Base-by-base conservation (phyloP, 2,797 vertebrate genomes). In the Enteromius anoplus region DNA sequence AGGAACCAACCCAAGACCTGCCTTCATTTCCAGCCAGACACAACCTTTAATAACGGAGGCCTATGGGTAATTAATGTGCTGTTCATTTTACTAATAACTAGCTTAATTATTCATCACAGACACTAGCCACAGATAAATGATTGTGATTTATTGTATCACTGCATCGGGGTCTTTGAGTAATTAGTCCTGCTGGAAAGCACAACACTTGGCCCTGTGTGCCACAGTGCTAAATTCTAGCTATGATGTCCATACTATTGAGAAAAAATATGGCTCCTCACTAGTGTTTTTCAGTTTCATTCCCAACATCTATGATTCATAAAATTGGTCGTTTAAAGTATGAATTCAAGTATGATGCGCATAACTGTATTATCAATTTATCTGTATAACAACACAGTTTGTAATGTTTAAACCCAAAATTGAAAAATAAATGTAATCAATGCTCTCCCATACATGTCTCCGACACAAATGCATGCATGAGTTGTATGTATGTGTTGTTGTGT, bases 81-180 rank as follows among this genome's bases (percentile, higher is more conserved):
- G 86, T 87, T 89, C 82, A 83, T 87, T 84, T 88, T 83, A 45
- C 60, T 23, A 55, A 84, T 60, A 88, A 85, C 85, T 86, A 87
- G 86, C 87, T 87, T 86, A 79, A 78, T 69, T 71, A 80, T 86
- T 81, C 70, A 79, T 83, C 81, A 76, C 81, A 83, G 81, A 76
- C 81, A 83, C 72, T 83, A 85, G 65, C 76, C 68, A 45, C 68
- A 81, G 82, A 75, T 71, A 85, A 86, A 83, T 45, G 37, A 79
- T 47, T 34, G 71, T 85, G 85, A 84, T 85, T 83, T 81, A 85
- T 73, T 81, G 80, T 60, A 55, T 83, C 73, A 80, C 40, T 80
- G 71, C 76, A 76, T 64, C 71, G 66, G 75, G 73, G 53, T 83
- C 47, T 84, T 78, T 83, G 51, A 53, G 51, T 69, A 69, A 83